Conservation (phyloP, 2,888 invertebrate genomes). For the Drosophila birchii region DNA sequence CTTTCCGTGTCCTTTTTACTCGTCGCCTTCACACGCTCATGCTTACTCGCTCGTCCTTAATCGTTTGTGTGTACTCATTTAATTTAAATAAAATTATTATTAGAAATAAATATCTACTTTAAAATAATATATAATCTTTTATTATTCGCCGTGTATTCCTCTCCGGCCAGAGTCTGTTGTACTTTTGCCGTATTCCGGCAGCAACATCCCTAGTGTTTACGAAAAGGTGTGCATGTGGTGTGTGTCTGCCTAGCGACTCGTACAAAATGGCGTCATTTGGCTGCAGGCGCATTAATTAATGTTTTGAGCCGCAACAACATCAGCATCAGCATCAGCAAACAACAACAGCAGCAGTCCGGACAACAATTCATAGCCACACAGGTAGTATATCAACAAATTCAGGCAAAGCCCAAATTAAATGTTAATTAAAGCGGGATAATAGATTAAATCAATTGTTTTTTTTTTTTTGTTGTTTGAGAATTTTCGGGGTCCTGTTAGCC, state of each 20-base stretch:
- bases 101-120: not conserved
- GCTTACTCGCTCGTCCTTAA: not conserved
- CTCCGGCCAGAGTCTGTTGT: slow-evolving; percentile 21
- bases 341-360: slow-evolving; percentile 33
- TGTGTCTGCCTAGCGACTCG: slow-evolving; percentile 39
- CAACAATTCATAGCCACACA: slow-evolving; percentile 19
- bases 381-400: slow-evolving; percentile 11
- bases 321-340: slow-evolving; percentile 47
- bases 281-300: slow-evolving; percentile 78
- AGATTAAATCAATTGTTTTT: slow-evolving; percentile 1
- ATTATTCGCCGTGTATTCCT: slow-evolving; percentile 10
- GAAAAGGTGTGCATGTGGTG: slow-evolving; percentile 1
- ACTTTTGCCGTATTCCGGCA: slow-evolving; percentile 34
- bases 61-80: not conserved
- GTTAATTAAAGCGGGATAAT: slow-evolving; percentile 9
- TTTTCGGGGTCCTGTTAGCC: not conserved
- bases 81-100: not conserved
- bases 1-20: not conserved
- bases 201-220: slow-evolving; percentile 18
- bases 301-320: slow-evolving; percentile 62
- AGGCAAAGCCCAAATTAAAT: not conserved
- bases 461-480: not conserved
- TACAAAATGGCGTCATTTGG: slow-evolving; percentile 71
- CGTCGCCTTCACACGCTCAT: not conserved
- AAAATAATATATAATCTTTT: not conserved